phyloP scores from a whole-genome alignment of 2,888 invertebrate genomes.

The Hyposoter didymator region DNA sequence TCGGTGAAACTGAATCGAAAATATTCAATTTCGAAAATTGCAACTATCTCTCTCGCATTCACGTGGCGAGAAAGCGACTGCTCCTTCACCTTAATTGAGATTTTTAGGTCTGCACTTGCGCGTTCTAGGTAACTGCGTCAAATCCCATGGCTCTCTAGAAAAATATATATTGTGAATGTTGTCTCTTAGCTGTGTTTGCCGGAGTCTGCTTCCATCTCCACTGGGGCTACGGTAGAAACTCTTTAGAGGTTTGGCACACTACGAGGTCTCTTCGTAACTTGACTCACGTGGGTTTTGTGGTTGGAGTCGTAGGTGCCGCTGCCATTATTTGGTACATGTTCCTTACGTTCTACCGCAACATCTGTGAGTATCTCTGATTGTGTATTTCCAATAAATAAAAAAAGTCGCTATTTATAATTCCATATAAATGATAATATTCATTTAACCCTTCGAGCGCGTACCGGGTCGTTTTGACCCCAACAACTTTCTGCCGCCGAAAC shows the following conservation, averaged over 20 bases:
- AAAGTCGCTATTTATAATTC: background rate
- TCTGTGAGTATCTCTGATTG: slow-evolving; percentile 69
- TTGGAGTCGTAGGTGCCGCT: slow-evolving; percentile 68
- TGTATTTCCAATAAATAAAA: background rate
- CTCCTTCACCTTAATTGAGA: too few species aligned
- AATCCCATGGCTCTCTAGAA: background rate
- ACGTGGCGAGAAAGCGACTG: too few species aligned
- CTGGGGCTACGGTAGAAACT: slow-evolving; percentile 72
- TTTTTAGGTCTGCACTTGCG: background rate
- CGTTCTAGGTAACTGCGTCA: background rate
- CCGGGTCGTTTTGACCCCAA: too few species aligned
- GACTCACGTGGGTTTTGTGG: slow-evolving; percentile 72
- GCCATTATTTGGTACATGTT: slow-evolving; percentile 76
- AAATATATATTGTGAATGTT: background rate
- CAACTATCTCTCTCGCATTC: too few species aligned
- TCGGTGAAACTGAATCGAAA: too few species aligned
- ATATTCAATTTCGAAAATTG: too few species aligned
- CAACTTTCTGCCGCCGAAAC: too few species aligned
- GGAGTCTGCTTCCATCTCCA: slow-evolving; percentile 74
- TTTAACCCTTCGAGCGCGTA: too few species aligned
- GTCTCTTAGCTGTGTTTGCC: slow-evolving; percentile 68
- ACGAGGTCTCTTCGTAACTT: slow-evolving; percentile 70
- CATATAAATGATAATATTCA: background rate
- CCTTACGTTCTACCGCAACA: slow-evolving; percentile 72
- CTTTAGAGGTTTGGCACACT: slow-evolving; percentile 72